These are phyloP conservation scores for Tenodera sinensis DNA, from an alignment of 2,888 invertebrate genomes.

Conservation along the genomic window DNA sequence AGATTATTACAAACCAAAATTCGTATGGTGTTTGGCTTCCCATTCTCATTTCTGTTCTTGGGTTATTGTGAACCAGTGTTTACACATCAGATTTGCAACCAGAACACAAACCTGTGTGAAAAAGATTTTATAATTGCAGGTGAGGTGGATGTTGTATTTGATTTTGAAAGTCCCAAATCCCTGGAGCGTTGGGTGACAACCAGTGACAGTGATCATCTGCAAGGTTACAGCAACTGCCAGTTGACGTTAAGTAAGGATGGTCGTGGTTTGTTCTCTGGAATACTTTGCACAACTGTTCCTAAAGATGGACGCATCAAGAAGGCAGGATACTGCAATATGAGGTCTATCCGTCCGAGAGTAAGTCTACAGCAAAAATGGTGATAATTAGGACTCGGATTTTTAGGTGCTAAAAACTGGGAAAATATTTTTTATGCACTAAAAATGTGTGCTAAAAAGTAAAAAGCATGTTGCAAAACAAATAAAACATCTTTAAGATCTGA, in stretches of 20 bases:
- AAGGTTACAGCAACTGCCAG: conserved; percentile 68
- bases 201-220: conserved; percentile 74
- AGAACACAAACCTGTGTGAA: no score
- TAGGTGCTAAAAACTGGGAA: no score
- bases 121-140: conserved; percentile 44
- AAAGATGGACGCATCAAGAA: conserved; percentile 75
- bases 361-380: conserved; percentile 34
- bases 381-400: no score
- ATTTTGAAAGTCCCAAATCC: conserved; percentile 59
- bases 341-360: conserved; percentile 63
- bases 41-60: no score
- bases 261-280: conserved; percentile 69
- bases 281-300: conserved; percentile 64
- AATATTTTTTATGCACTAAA: no score
- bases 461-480: no score
- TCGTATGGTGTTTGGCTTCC: no score
- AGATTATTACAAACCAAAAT: no score
- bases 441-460: no score
- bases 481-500: no score
- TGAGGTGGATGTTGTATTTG: conserved; percentile 71
- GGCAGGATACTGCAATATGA: conserved; percentile 80
- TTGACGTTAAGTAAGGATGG: conserved; percentile 65
- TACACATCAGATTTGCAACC: no score
- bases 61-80: no score
- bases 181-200: conserved; percentile 71